Conservation (phyloP, 2,888 invertebrate species). For the Polia nebulosa region DNA sequence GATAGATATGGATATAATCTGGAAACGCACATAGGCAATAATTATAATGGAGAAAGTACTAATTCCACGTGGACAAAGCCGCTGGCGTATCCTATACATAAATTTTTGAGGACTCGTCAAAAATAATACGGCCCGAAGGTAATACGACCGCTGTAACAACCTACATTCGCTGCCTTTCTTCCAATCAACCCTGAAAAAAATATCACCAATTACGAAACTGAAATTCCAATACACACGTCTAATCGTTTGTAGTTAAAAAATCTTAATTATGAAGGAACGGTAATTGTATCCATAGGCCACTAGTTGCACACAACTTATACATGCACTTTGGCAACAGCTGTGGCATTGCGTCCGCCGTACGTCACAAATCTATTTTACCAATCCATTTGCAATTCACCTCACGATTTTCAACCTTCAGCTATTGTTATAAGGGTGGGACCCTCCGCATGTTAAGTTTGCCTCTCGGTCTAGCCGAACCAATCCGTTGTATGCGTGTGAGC, state of each 20-base stretch:
- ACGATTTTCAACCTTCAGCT: slow-evolving; percentile 41
- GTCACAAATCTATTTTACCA: slow-evolving; percentile 67
- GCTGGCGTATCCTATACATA: too few species aligned
- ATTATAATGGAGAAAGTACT: too few species aligned
- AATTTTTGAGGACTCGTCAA: neutral
- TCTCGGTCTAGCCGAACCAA: slow-evolving; percentile 62
- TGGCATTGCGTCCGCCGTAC: slow-evolving; percentile 75
- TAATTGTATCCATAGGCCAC: slow-evolving; percentile 73
- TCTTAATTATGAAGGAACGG: slow-evolving; percentile 72
- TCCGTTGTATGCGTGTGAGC: slow-evolving; percentile 73
- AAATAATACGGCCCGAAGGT: neutral
- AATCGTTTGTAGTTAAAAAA: slow-evolving; percentile 60
- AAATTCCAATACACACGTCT: slow-evolving; percentile 41
- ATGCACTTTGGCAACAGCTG: slow-evolving; percentile 78
- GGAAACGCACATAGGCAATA: too few species aligned
- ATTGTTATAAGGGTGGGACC: slow-evolving; percentile 42
- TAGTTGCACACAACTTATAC: slow-evolving; percentile 76
- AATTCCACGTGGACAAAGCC: too few species aligned
- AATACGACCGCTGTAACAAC: neutral
- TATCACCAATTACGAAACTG: slow-evolving; percentile 40
- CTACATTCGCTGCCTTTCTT: neutral
- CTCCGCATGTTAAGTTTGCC: slow-evolving; percentile 47
- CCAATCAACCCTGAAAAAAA: slow-evolving; percentile 45
- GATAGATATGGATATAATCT: too few species aligned
- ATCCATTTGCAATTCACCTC: slow-evolving; percentile 13